Base-by-base conservation (phyloP, 2,113 vertebrate genomes). In the Corvus hawaiiensis region DNA sequence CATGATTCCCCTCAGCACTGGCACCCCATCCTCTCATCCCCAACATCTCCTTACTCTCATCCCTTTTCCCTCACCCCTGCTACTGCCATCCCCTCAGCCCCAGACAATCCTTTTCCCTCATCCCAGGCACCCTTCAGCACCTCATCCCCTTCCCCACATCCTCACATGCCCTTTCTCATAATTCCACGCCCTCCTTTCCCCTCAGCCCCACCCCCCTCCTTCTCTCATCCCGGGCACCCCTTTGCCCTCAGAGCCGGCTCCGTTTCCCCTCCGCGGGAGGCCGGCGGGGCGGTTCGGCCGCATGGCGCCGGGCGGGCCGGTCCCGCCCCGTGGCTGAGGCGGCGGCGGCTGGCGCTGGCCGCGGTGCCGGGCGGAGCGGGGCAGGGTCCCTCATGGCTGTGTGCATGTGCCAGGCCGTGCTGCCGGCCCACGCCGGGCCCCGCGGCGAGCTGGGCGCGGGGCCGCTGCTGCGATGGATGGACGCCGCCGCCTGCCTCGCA, bases 381-480 rank as follows among this genome's bases (percentile, higher is more conserved):
- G 13, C 46, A 2, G 35, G 16, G 46, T 62, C 46, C 9, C 18
- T 32, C 21, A 84, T 84, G 81, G 82, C 41, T 1, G 98, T 97
- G 48, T 90, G 55, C 90, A 97, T 97, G 98, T 98, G 97, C 92
- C 98, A 97, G 86, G 71, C 95, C 28, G 67, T 98, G 55, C 82
- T 96, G 78, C 98, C 98, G 2, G 96, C 89, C 13, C 98, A 98
- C 83, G 96, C 97, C 52, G 86, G 97, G 90, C 76, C 97, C 74
- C 94, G 84, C 22, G 98, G 98, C 2, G 89, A 97, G 75, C 98
- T 98, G 81, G 96, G 96, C 71, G 96, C 97, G 0, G 98, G 97
- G 32, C 98, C 98, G 91, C 97, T 98, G 54, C 98, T 98, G 64
- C 97, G 97, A 67, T 98, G 98, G 98, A 98, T 98, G 77, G 98